Conservation (phyloP, 1,140 invertebrate genomes). For the Drosophila leontia region DNA sequence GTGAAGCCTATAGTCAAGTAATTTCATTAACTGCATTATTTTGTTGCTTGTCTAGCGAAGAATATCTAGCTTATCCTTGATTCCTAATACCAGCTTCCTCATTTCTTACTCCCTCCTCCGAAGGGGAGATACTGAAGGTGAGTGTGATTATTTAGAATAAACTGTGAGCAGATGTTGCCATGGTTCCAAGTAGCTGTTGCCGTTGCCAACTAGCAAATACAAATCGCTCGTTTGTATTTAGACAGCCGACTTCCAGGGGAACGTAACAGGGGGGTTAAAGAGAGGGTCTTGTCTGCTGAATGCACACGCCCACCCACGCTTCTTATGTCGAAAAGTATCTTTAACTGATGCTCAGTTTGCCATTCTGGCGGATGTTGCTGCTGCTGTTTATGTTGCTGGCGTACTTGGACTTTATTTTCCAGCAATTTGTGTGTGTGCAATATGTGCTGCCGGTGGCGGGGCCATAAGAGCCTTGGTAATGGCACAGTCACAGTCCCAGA, state of each 20-base stretch:
- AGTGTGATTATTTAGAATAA: conserved; percentile 44
- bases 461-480: conserved; percentile 55
- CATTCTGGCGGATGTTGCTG: conserved; percentile 50
- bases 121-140: conserved; percentile 7
- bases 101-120: not conserved
- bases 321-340: conserved; percentile 71
- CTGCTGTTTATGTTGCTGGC: conserved; percentile 40
- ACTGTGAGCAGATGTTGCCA: conserved; percentile 27
- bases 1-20: not conserved
- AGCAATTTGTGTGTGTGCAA: conserved; percentile 60
- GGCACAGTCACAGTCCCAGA: conserved; percentile 45
- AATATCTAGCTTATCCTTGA: conserved; percentile 11
- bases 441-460: conserved; percentile 28
- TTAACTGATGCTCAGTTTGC: conserved; percentile 74
- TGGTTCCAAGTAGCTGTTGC: conserved; percentile 27
- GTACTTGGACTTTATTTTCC: conserved; percentile 62
- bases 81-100: not conserved
- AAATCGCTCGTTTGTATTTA: conserved; percentile 44
- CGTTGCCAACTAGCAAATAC: conserved; percentile 41
- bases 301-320: conserved; percentile 66
- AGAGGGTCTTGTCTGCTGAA: not conserved
- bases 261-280: not conserved
- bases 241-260: conserved; percentile 30
- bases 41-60: not conserved
- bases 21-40: conserved; percentile 43